A percentile compares a stretch with the other conserved stretches of the same genome.
phyloP scores from a whole-genome alignment of 2,888 invertebrate species.

The Polylopha cassiicola region DNA sequence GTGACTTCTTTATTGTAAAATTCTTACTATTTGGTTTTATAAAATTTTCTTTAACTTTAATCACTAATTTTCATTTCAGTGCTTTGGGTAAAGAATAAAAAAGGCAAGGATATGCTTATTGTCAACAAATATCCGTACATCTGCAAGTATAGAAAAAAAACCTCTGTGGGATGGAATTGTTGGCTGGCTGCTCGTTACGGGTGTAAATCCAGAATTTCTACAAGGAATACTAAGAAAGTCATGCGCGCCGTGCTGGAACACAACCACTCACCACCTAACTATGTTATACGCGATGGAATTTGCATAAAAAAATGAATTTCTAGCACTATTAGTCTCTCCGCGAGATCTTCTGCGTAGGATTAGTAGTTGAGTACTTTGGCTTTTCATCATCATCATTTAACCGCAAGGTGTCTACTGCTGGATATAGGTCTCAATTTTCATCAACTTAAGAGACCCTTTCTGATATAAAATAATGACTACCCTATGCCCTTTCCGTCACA shows the following conservation, averaged over 20 bases:
- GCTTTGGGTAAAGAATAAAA: background rate
- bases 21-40: no score
- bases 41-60: no score
- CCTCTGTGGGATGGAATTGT: slow-evolving; percentile 10
- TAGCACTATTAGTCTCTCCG: background rate
- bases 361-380: no score
- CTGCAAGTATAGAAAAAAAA: slow-evolving; percentile 1
- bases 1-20: no score
- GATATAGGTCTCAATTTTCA: no score
- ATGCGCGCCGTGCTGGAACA: slow-evolving; percentile 8
- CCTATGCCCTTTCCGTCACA: no score
- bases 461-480: no score
- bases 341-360: no score
- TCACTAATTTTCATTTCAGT: slow-evolving; percentile 2
- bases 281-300: slow-evolving; percentile 28
- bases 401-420: no score
- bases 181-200: background rate
- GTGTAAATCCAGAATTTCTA: slow-evolving; percentile 7
- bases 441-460: no score
- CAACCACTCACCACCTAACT: slow-evolving; percentile 22
- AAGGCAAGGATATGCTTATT: slow-evolving; percentile 11
- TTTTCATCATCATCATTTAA: no score
- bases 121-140: slow-evolving; percentile 15
- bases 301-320: slow-evolving; percentile 26
- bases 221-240: background rate